Evolutionary conservation across 2,797 vertebrate species (phyloP), one percentile per base, ranked within the genome.

Genomic region (Alcedo quadribrachys): DNA sequence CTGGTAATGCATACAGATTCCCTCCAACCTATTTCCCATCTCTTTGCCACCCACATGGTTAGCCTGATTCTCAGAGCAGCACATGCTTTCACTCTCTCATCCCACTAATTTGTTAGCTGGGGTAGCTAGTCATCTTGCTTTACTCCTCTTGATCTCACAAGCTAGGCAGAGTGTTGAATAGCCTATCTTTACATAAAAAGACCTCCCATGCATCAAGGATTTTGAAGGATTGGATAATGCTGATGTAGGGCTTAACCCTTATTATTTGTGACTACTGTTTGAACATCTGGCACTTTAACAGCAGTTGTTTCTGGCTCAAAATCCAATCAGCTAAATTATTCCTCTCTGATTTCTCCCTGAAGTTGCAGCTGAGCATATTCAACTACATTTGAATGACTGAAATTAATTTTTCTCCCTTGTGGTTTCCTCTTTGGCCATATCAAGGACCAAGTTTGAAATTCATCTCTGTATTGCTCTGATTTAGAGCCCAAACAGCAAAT

Each of bases 241-340:
- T 66, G 79, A 71, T 69, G 67, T 62, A 69, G 85, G 55, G 40
- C 73, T 95, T 95, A 91, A 95, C 85, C 87, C 62, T 87, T 92
- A 75, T 89, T 95, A 89, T 94, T 90, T 92, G 66, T 78, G 76
- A 68, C 87, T 95, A 67, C 73, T 92, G 37, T 89, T 89, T 93
- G 91, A 94, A 96, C 91, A 95, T 94, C 94, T 96, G 94, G 87
- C 58, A 81, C 70, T 95, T 90, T 80, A 92, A 79, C 78, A 81
- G 54, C 33, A 71, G 89, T 87, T 83, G 61, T 89, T 91, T 81
- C 78, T 93, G 65, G 58, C 84, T 91, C 84, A 85, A 60, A 92
- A 92, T 93, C 81, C 63, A 87, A 85, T 95, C 92, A 94, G 79
- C 46, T 85, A 75, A 93, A 93, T 95, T 95, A 80, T 90, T 86